phyloP scores from a whole-genome alignment of 2,797 vertebrate species.

The Delichon dasypus region DNA sequence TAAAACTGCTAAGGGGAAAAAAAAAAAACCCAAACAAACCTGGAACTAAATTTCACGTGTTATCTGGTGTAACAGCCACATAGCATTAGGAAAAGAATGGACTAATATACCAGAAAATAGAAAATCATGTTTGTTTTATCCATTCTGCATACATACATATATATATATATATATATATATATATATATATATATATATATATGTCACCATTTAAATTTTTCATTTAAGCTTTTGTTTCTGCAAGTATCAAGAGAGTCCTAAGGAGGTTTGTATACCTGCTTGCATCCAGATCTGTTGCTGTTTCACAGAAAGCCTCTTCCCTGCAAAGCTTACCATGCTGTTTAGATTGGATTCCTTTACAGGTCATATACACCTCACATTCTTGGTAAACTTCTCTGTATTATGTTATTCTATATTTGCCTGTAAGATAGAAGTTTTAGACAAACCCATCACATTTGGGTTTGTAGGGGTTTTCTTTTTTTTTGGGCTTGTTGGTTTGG shows the following conservation, averaged over 20 bases:
- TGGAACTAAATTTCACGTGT: background rate
- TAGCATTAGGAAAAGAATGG: background rate
- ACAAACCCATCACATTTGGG: background rate
- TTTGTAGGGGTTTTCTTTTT: background rate
- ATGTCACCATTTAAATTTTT: background rate
- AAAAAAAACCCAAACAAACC: no score
- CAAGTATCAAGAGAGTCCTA: background rate
- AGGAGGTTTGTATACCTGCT: background rate
- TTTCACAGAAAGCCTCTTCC: background rate
- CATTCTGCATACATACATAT: no score
- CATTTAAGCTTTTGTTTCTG: background rate
- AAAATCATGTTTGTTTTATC: background rate
- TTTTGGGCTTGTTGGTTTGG: background rate
- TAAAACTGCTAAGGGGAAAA: background rate
- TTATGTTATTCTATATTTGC: background rate
- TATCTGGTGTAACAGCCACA: background rate
- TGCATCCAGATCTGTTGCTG: background rate
- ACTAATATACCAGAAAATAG: background rate
- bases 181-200: no score
- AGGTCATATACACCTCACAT: background rate
- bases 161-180: no score
- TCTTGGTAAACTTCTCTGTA: background rate
- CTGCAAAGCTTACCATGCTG: background rate
- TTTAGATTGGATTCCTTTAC: background rate
- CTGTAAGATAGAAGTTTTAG: background rate